Evolutionary conservation across 2,113 vertebrate species (phyloP), one percentile per base, ranked within the genome.

Genomic region (Todiramphus chloris): DNA sequence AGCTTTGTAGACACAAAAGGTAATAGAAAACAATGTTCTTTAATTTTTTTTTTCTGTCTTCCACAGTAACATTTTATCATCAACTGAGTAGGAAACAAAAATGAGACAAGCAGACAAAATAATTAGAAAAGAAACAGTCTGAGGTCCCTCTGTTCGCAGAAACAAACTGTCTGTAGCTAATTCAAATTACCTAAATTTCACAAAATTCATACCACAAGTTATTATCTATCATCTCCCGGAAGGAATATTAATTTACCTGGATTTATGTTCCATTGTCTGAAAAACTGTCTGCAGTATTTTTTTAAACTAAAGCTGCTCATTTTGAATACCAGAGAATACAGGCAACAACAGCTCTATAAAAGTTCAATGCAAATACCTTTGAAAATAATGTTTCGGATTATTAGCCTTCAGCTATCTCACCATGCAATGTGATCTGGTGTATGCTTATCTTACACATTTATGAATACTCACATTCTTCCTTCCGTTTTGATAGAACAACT

Each of bases 241-340:
- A 91, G 60, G 41, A 88, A 35, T 74, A 90, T 82, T 83, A 91
- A 94, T 96, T 90, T 89, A 74, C 41, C 11, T 85, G 50, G 50
- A 89, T 94, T 97, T 93, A 77, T 44, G 30, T 83, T 91, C 23
- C 18, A 39, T 74, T 95, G 63, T 76, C 63, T 84, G 68, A 74
- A 94, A 89, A 77, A 53, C 20, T 56, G 18, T 77, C 74, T 79
- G 12, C 5, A n/a, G 31, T 51, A 64, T 48, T 63, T 55, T 72
- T 83, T 80, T 30, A 56, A 81, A 41, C 18, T 76, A 46, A 76
- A 85, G 37, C 9, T 78, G 33, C 35, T 72, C 4, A 30, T 63
- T 80, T 72, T 87, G 59, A 88, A 83, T 85, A 79, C 58, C 43
- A 77, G 46, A 82, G 53, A 94, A 92, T 58, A 80, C 17, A 93